Percentiles rank a stretch among this genome's conserved stretches.
Evolutionary conservation across 2,888 invertebrate genomes (phyloP).

Genomic region (Drosophila subquinaria): DNA sequence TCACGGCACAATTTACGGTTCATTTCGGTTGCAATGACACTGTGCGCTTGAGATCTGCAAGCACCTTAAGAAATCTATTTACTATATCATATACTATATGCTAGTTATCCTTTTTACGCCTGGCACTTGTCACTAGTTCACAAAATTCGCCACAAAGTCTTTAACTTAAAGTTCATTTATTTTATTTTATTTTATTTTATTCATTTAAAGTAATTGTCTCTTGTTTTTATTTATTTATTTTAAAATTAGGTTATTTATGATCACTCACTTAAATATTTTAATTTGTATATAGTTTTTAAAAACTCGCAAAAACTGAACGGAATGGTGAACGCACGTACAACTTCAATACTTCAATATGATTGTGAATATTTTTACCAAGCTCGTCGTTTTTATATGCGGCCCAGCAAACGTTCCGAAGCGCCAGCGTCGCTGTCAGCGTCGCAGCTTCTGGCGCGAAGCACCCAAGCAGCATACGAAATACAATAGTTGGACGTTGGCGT

Average conservation of each 20-base stretch:
- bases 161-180: constrained; percentile 38
- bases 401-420: constrained; percentile 56
- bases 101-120: constrained; percentile 40
- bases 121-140: constrained; percentile 42
- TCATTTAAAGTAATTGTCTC: constrained; percentile 13
- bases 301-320: constrained; percentile 47
- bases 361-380: constrained; percentile 77
- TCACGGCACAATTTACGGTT: constrained; percentile 61
- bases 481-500: constrained; percentile 37
- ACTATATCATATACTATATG: neutral
- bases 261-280: constrained; percentile 20
- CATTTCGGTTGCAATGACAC: constrained; percentile 42
- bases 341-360: constrained; percentile 73
- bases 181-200: constrained; percentile 3
- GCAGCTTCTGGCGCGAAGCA: constrained; percentile 42
- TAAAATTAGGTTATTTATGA: neutral
- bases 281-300: constrained; percentile 17
- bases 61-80: constrained; percentile 23
- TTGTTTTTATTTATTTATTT: neutral
- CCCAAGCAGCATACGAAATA: constrained; percentile 41
- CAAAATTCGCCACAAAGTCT: constrained; percentile 34
- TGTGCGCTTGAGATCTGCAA: neutral
- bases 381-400: constrained; percentile 76
- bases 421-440: constrained; percentile 34
- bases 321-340: constrained; percentile 61